phyloP scores from a whole-genome alignment of 2,113 vertebrate species.

The Sus scrofa region DNA sequence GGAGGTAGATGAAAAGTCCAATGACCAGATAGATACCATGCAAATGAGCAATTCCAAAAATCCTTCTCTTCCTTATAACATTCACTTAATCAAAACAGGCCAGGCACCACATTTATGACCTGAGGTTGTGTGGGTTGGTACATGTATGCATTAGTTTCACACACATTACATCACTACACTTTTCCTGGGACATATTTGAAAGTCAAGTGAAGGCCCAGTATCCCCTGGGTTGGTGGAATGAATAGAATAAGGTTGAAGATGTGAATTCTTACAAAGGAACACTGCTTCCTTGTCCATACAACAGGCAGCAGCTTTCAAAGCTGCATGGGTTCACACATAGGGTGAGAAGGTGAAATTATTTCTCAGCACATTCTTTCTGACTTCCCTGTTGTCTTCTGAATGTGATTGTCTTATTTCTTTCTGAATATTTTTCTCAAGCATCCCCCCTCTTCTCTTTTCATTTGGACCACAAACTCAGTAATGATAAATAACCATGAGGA shows the following conservation, averaged over 20 bases:
- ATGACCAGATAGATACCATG: background rate
- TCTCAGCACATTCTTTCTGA: background rate
- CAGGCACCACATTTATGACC: background rate
- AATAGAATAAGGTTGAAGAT: background rate
- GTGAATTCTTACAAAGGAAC: background rate
- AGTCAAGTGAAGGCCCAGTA: background rate
- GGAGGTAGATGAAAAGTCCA: fast-evolving
- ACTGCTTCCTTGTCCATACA: background rate
- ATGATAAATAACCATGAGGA: background rate
- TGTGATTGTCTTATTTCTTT: background rate
- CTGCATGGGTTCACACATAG: background rate
- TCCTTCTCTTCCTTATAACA: background rate
- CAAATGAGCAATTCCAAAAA: background rate
- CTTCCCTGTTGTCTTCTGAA: background rate
- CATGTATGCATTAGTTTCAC: background rate
- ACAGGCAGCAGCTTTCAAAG: background rate
- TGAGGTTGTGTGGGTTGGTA: background rate
- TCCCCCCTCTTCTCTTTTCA: background rate
- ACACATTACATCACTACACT: background rate
- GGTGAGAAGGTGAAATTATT: background rate
- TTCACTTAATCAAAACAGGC: background rate
- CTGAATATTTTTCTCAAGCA: background rate
- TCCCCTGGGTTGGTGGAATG: background rate
- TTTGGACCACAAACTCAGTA: background rate
- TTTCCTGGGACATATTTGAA: background rate